Evolutionary conservation across 2,888 invertebrate species (phyloP), one percentile per base, ranked within the genome.

Genomic region (Cataglyphis altisquamis): DNA sequence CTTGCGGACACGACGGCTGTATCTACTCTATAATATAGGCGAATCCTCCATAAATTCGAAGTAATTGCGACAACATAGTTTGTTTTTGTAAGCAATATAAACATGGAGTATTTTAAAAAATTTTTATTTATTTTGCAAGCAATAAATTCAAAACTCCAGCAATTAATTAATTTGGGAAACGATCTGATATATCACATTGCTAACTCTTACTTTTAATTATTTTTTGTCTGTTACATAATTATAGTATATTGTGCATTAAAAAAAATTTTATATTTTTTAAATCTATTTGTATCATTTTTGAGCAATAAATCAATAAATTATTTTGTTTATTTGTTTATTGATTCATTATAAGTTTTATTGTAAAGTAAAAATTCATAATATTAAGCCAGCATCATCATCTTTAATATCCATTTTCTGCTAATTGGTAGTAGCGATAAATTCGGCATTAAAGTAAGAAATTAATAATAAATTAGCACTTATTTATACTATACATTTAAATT

Each of bases 21-120:
- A 78, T 70, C 82, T 60, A 78, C 25, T 64, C 39, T 12, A 25
- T 70, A 82, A 63, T 82, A 63, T 64, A 12, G 48, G 36, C 25
- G 45, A 70, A 82, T 82, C 70, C 63, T 72, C 25, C 45, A 52
- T n/a, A 2, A 52, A 8, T 52, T 52, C 52, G n/a, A 52, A 52
- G 3, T 8, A 52, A 52, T 48, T 52, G 52, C 8, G 18, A 48
- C 6, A 52, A n/a, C n/a, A 48, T 52, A n/a, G 52, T n/a, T 52
- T 48, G 6, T 18, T 48, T 18, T 48, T 48, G 6, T 48, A 48
- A 48, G 18, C 6, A 18, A 18, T 6, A 48, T 48, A 48, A 48
- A 48, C 6, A 2, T 48, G 18, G 6, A 18, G 1, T 48, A 18
- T 12, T 48, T 48, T 48, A 6, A 18, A 48, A 18, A 18, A 6